Evolutionary conservation across 2,888 invertebrate genomes (phyloP).

Genomic region (Cepaea hortensis): DNA sequence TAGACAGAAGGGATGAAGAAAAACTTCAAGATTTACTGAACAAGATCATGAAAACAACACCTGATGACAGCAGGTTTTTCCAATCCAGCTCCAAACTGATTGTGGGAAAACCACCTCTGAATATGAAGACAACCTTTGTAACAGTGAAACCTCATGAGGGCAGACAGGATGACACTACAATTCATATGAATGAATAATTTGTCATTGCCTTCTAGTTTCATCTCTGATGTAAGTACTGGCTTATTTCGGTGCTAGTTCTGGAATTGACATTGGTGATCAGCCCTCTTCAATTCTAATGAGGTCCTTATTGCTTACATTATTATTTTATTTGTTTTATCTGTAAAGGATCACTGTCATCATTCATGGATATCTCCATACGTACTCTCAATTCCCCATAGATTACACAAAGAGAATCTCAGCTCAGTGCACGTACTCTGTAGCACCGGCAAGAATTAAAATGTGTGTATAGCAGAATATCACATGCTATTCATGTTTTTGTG

Average conservation of each 20-base stretch:
- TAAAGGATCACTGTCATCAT: no score
- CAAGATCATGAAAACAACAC: slow-evolving; percentile 40
- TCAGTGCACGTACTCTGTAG: no score
- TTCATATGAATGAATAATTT: background rate
- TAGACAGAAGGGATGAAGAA: slow-evolving; percentile 64
- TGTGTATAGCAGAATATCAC: no score
- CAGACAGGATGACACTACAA: background rate
- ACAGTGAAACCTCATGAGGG: slow-evolving; percentile 14
- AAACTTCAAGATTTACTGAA: slow-evolving; percentile 60
- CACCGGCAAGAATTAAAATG: no score
- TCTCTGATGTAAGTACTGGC: slow-evolving; percentile 10
- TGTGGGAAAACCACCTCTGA: slow-evolving; percentile 54
- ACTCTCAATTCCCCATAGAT: no score
- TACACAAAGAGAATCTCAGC: no score
- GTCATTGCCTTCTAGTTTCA: slow-evolving; percentile 30
- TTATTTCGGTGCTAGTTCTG: background rate
- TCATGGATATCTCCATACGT: no score
- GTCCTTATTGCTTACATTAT: no score
- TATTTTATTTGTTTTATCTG: no score
- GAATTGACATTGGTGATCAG: background rate
- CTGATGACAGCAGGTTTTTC: background rate
- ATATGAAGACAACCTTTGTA: slow-evolving; percentile 53
- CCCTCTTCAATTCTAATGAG: background rate
- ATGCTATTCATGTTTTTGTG: no score
- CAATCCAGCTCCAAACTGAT: slow-evolving; percentile 11